Conservation (phyloP, 2,797 vertebrate genomes). For the Cephalopachus bancanus region DNA sequence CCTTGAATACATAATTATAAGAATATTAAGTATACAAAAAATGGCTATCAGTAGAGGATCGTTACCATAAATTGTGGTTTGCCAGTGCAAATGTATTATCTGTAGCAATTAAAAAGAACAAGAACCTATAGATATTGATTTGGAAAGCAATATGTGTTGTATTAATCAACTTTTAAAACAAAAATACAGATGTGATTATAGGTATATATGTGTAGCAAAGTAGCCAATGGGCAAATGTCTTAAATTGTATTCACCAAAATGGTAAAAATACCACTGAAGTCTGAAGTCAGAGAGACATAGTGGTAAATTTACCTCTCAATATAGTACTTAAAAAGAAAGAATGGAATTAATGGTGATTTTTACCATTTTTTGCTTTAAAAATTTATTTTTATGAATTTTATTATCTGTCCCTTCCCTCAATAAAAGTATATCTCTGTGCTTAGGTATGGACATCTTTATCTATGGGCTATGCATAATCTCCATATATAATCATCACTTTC, state of each 20-base stretch:
- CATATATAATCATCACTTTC: neutral
- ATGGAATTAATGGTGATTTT: neutral
- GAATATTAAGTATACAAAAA: conserved; percentile 15
- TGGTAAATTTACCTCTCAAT: neutral
- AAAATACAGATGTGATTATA: conserved; percentile 35
- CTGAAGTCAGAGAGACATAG: neutral
- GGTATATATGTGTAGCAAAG: neutral
- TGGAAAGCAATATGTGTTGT: neutral
- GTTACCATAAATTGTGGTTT: neutral
- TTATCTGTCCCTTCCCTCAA: neutral
- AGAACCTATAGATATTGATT: neutral
- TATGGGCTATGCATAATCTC: neutral
- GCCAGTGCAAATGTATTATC: neutral
- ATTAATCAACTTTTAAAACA: neutral
- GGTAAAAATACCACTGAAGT: neutral
- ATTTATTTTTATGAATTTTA: conserved; percentile 27
- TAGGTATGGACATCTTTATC: neutral
- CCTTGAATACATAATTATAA: neutral
- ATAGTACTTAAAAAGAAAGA: neutral
- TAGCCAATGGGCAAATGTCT: neutral
- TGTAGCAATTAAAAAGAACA: neutral
- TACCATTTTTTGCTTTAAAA: neutral
- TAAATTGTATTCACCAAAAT: conserved; percentile 52
- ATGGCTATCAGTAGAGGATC: neutral
- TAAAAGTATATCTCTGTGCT: neutral